Conservation (phyloP, 2,888 invertebrate genomes). For the Ormyrus thymus region DNA sequence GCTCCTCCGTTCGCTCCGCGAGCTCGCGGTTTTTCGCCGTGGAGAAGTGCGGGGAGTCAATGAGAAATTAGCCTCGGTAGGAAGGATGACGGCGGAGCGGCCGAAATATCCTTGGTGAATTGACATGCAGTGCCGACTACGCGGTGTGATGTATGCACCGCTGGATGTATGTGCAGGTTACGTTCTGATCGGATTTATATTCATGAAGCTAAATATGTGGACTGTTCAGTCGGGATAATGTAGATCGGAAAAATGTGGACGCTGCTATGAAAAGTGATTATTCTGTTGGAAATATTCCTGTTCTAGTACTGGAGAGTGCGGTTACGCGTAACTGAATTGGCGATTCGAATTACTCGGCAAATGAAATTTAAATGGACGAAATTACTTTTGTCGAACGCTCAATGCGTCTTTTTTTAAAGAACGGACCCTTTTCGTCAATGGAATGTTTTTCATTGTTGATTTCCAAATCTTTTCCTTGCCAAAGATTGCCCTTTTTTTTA, state of each 20-base stretch:
- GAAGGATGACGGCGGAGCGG: neutral
- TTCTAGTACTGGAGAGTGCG: conserved; percentile 28
- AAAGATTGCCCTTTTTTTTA: no score
- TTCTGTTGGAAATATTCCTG: neutral
- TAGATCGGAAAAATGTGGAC: neutral
- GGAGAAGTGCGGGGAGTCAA: neutral
- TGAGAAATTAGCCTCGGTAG: no score
- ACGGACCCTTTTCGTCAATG: neutral
- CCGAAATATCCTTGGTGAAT: conserved; percentile 16
- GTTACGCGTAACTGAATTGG: conserved; percentile 18
- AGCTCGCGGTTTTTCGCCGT: neutral
- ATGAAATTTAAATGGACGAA: conserved; percentile 42
- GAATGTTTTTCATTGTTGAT: no score
- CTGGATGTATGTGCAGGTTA: conserved; percentile 1
- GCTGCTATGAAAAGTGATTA: conserved; percentile 10
- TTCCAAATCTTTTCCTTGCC: no score
- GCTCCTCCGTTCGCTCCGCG: neutral
- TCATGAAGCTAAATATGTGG: conserved; percentile 2
- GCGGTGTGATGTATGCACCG: neutral
- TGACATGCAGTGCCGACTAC: neutral
- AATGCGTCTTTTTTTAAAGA: conserved; percentile 31
- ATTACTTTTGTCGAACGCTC: conserved; percentile 35
- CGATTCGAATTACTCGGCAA: conserved; percentile 19
- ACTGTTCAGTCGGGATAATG: neutral
- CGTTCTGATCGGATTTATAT: neutral